These are phyloP conservation scores for Miltochrista miniata DNA, from an alignment of 2,888 invertebrate genomes.

Conservation along the genomic window DNA sequence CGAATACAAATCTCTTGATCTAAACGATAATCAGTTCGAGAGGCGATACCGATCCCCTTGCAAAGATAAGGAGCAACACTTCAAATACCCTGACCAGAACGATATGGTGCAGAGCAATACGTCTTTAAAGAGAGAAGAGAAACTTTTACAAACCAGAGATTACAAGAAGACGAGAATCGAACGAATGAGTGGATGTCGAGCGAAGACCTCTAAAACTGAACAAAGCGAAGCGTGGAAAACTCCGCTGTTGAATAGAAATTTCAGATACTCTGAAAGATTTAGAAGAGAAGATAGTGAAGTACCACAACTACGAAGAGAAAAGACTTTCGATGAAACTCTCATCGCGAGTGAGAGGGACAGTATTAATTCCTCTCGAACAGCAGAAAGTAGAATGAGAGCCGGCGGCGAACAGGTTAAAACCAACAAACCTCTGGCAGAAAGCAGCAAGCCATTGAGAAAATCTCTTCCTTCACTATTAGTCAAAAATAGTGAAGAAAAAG, in stretches of 20 bases:
- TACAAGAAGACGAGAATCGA: constrained; percentile 76
- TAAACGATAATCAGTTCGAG: constrained; percentile 66
- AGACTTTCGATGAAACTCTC: constrained; percentile 77
- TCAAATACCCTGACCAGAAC: constrained; percentile 68
- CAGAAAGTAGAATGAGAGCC: constrained; percentile 62
- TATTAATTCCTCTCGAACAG: constrained; percentile 62
- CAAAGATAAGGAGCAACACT: constrained; percentile 74
- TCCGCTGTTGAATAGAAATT: constrained; percentile 72
- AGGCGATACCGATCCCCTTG: constrained; percentile 73
- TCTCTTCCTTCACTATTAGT: constrained; percentile 81
- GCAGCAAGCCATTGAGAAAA: constrained; percentile 75
- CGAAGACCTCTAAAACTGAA: constrained; percentile 75
- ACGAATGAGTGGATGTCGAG: constrained; percentile 75
- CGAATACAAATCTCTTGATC: constrained; percentile 70
- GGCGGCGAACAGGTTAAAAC: constrained; percentile 63
- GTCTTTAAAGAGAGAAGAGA: constrained; percentile 75
- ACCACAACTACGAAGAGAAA: constrained; percentile 74
- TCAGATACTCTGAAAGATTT: constrained; percentile 79
- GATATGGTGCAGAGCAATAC: constrained; percentile 73
- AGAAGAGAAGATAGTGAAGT: constrained; percentile 66
- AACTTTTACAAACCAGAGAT: constrained; percentile 77
- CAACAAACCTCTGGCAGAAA: constrained; percentile 57
- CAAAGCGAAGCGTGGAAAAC: constrained; percentile 76
- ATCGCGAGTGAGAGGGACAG: constrained; percentile 62
- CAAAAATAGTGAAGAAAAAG: constrained; percentile 80